A percentile compares a stretch with the other conserved stretches of the same genome.
These are phyloP conservation scores for Centrocercus urophasianus DNA, from an alignment of 2,113 vertebrate genomes.

Conservation along the genomic window DNA sequence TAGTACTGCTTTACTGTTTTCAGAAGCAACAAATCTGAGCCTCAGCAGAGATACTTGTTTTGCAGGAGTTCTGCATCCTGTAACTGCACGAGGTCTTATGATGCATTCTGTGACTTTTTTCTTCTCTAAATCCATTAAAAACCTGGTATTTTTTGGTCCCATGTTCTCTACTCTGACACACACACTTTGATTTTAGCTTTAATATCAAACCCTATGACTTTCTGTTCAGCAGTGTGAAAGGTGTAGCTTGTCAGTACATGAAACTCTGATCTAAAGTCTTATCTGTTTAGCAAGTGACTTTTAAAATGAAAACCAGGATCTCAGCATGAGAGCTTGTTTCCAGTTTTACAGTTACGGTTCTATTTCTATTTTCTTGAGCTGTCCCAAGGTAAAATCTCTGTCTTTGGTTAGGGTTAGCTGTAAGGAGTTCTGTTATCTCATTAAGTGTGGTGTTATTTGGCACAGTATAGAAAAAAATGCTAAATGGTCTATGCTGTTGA, in stretches of 20 bases:
- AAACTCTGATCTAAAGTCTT: not conserved
- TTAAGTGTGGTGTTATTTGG: not conserved
- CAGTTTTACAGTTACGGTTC: not conserved
- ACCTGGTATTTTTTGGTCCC: not conserved
- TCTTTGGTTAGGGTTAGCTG: not conserved
- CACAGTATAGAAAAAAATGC: not conserved
- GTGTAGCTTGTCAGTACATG: not conserved
- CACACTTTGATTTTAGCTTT: not conserved
- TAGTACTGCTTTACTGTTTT: not conserved
- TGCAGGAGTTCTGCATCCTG: not conserved
- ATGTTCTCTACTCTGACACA: not conserved
- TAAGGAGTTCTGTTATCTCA: not conserved
- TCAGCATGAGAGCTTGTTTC: not conserved
- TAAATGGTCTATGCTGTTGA: too few species aligned
- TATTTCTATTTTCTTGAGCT: not conserved
- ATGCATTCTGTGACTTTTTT: not conserved
- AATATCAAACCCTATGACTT: not conserved
- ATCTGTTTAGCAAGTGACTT: not conserved
- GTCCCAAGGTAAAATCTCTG: not conserved
- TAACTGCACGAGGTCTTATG: not conserved
- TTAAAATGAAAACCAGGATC: not conserved
- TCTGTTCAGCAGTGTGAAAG: not conserved
- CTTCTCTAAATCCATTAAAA: not conserved
- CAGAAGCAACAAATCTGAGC: not conserved
- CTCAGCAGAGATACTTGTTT: not conserved